Evolutionary conservation across 2,113 vertebrate species (phyloP).

Genomic region (Thunnus maccoyii): DNA sequence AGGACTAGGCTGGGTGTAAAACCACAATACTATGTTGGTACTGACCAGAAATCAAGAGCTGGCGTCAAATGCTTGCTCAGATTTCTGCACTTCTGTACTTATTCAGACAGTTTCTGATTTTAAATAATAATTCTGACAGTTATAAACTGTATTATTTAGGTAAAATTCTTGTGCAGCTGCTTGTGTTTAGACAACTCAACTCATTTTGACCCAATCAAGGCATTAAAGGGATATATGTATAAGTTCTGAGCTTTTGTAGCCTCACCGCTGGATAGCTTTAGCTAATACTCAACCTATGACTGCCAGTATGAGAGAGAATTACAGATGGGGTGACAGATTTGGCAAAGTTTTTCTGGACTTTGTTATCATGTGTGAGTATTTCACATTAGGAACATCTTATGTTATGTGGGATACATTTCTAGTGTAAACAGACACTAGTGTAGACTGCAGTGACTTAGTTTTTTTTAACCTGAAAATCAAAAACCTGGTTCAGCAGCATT

Average conservation of each 20-base stretch:
- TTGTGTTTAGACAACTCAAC: background rate
- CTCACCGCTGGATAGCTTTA: background rate
- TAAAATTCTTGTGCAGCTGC: background rate
- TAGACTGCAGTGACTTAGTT: too few relatives aligned
- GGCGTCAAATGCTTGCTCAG: too few relatives aligned
- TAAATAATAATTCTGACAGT: background rate
- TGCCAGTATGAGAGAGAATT: background rate
- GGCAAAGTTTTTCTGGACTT: conserved; percentile 9
- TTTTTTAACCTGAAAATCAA: too few relatives aligned
- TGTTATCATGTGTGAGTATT: background rate
- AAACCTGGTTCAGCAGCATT: background rate
- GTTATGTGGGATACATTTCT: background rate
- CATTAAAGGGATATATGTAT: background rate
- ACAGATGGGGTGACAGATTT: background rate
- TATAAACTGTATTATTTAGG: background rate
- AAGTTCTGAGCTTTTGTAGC: conserved; percentile 2
- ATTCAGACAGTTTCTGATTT: background rate
- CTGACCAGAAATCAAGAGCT: too few relatives aligned
- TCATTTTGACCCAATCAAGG: background rate
- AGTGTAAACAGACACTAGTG: too few relatives aligned
- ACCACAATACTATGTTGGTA: too few relatives aligned
- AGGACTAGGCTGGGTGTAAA: too few relatives aligned
- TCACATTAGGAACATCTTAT: background rate
- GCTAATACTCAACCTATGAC: background rate
- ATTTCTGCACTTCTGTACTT: too few relatives aligned